Evolutionary conservation across 2,888 invertebrate genomes (phyloP), one percentile per base, ranked within the genome.

Genomic region (Melanotus villosus): DNA sequence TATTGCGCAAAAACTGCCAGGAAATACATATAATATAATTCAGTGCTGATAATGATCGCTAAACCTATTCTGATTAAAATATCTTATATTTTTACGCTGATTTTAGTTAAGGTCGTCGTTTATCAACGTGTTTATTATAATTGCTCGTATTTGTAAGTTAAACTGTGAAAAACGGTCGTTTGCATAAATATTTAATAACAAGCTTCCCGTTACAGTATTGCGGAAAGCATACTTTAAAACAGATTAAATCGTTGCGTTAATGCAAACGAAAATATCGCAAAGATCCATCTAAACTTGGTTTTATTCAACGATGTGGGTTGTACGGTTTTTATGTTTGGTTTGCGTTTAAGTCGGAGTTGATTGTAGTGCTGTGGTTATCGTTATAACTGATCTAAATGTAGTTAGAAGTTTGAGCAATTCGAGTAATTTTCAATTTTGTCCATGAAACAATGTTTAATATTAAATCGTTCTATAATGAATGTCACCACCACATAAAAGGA

Each of bases 351-450:
- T 21, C 23, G 6, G 7, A 3, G 19, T 21, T 21, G 21, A 45
- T 45, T 23, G 47, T 12, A n/a, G 45, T 45, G 7, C 10, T 4
- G 41, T 1, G 1, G 16, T 1, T 41, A 14, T 41, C 16, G 12
- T 38, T 12, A 16, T 16, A 41, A 41, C 23, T 23, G 12, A 47
- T 47, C 47, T 47, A 23, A 47, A 47, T 47, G 47, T 26, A n/a
- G n/a, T 21, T 47, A n/a, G 16, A 36, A 18, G 36, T 36, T 19
- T 1, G 4, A 36, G 19, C 18, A 56, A 56, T 21, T 36, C 34
- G 34, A 36, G 36, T 36, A 36, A 56, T 56, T 56, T 56, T 56
- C 56, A 36, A 36, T 56, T 56, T 56, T 12, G 12, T 19, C 9
- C 21, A 1, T 32, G 34, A 12, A 21, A 21, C 36, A 56, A 36